These are phyloP conservation scores for Gracilinanus agilis DNA, from an alignment of 2,113 vertebrate species.

Conservation along the genomic window DNA sequence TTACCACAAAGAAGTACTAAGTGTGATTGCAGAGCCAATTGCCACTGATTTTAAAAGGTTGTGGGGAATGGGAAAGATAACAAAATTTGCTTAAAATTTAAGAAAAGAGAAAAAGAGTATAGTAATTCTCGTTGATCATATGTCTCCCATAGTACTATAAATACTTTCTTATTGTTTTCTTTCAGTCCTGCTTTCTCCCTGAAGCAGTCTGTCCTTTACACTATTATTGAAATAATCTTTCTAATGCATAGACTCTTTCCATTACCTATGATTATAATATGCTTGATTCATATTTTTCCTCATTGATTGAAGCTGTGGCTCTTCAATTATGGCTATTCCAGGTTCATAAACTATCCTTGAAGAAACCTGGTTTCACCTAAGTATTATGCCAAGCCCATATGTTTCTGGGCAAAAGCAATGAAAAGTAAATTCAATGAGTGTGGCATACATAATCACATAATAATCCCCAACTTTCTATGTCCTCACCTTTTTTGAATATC, in stretches of 20 bases:
- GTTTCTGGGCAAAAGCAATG: neutral
- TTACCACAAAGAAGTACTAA: neutral
- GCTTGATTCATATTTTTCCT: neutral
- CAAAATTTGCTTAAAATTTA: neutral
- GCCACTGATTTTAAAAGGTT: neutral
- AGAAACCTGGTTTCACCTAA: neutral
- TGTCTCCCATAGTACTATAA: neutral
- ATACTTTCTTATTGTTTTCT: neutral
- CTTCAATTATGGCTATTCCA: neutral
- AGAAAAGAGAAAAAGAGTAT: neutral
- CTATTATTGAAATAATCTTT: neutral
- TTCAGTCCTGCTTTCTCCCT: neutral
- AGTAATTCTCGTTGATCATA: neutral
- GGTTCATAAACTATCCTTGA: neutral
- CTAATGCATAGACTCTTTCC: neutral
- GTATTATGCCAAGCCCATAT: neutral
- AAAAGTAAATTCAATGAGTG: neutral
- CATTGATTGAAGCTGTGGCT: neutral
- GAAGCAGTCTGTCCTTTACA: neutral
- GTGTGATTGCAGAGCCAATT: neutral
- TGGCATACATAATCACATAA: neutral
- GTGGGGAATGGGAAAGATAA: neutral
- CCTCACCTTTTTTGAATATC: neutral
- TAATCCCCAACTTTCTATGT: neutral
- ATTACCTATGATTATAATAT: neutral